These are phyloP conservation scores for Papilio gigon DNA, from an alignment of 2,888 invertebrate genomes.

Conservation along the genomic window DNA sequence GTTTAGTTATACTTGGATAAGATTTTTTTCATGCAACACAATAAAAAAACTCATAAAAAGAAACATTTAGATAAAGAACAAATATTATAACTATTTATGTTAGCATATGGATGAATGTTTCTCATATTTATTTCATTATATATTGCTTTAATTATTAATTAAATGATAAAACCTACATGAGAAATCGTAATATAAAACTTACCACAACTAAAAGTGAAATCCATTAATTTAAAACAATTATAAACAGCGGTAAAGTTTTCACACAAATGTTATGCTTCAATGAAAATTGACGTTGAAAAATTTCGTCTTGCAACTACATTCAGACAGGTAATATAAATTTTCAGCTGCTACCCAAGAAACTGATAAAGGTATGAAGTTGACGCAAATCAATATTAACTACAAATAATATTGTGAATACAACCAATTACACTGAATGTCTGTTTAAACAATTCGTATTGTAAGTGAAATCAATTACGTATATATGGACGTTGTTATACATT, in stretches of 20 bases:
- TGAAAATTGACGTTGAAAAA: slow-evolving; percentile 61
- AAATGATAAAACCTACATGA: slow-evolving; percentile 25
- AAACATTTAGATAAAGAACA: slow-evolving; percentile 4
- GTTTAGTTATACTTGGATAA: background rate
- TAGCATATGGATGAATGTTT: slow-evolving; percentile 38
- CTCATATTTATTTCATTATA: slow-evolving; percentile 18
- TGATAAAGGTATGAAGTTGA: slow-evolving; percentile 65
- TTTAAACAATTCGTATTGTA: slow-evolving; percentile 46
- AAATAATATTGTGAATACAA: slow-evolving; percentile 49
- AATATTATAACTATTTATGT: slow-evolving; percentile 24
- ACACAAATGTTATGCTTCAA: slow-evolving; percentile 63
- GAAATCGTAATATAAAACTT: slow-evolving; percentile 49
- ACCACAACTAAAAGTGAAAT: slow-evolving; percentile 69
- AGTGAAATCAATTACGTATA: slow-evolving; percentile 53
- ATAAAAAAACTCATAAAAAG: background rate
- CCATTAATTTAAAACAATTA: slow-evolving; percentile 53
- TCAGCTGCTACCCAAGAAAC: slow-evolving; percentile 51
- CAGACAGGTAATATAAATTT: slow-evolving; percentile 56
- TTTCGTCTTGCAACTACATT: slow-evolving; percentile 64
- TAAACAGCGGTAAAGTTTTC: slow-evolving; percentile 41
- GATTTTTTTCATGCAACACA: background rate
- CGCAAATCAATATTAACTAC: slow-evolving; percentile 52
- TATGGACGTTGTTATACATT: slow-evolving; percentile 33
- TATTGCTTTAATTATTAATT: background rate
- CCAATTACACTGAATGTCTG: slow-evolving; percentile 51